Evolutionary conservation across 2,113 vertebrate species (phyloP).

Genomic region (Urocolius indicus): DNA sequence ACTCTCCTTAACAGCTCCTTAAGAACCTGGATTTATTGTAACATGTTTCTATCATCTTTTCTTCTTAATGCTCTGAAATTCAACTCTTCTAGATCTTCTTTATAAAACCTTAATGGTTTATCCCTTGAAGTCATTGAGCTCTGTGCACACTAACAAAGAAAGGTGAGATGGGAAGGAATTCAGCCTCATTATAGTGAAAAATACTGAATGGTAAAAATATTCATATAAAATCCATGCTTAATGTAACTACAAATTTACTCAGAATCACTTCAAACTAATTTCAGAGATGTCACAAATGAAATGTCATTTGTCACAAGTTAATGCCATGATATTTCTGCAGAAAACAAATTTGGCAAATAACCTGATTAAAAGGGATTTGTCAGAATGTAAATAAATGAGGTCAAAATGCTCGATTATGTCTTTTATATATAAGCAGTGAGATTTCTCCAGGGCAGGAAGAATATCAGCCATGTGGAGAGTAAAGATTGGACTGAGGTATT

Average conservation of each 20-base stretch:
- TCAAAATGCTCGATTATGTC: not conserved
- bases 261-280: slow-evolving; percentile 65
- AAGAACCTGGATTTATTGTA: slow-evolving; percentile 1
- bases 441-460: not conserved
- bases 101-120: not conserved
- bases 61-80: not conserved
- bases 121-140: not conserved
- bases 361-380: slow-evolving; percentile 52
- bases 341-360: slow-evolving; percentile 47
- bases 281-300: slow-evolving; percentile 47
- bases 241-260: slow-evolving; percentile 46
- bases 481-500: not conserved
- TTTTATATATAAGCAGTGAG: not conserved
- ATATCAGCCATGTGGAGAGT: rapidly evolving
- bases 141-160: not conserved
- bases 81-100: not conserved
- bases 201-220: slow-evolving; percentile 37
- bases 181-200: not conserved
- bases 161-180: slow-evolving; percentile 16
- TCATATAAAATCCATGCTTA: not conserved
- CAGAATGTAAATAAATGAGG: slow-evolving; percentile 47
- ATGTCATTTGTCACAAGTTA: slow-evolving; percentile 56
- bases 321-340: slow-evolving; percentile 7
- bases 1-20: not conserved
- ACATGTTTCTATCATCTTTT: not conserved